Percentiles rank a stretch among this genome's conserved stretches.
These are phyloP conservation scores for Cheiracanthium punctorium DNA, from an alignment of 2,888 invertebrate species.

Conservation along the genomic window DNA sequence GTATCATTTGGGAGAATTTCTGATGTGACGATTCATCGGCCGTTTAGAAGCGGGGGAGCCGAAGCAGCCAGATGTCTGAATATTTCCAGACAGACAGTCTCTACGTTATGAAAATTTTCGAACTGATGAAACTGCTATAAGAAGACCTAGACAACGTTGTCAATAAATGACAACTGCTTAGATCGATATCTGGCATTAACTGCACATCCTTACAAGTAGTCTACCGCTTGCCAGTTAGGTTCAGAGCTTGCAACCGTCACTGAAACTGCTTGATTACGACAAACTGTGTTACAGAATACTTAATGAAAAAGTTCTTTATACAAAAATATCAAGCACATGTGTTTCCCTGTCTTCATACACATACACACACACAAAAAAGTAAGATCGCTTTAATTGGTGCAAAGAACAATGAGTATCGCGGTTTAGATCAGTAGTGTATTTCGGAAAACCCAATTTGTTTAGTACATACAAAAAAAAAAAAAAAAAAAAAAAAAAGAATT, in stretches of 20 bases:
- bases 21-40: not conserved
- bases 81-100: conserved; percentile 12
- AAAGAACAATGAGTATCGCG: too few species aligned
- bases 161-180: not conserved
- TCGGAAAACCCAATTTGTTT: too few species aligned
- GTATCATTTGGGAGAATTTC: not conserved
- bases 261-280: not conserved
- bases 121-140: conserved; percentile 6
- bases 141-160: not conserved
- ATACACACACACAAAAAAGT: too few species aligned
- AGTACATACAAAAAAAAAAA: too few species aligned
- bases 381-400: too few species aligned
- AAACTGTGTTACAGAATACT: too few species aligned
- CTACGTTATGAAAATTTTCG: not conserved
- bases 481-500: too few species aligned
- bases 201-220: not conserved
- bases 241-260: conserved; percentile 6
- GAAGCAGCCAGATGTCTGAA: conserved; percentile 7
- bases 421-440: too few species aligned
- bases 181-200: conserved; percentile 14
- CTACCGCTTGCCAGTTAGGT: not conserved
- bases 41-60: not conserved
- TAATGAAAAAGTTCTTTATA: too few species aligned
- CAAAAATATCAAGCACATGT: too few species aligned
- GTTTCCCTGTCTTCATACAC: too few species aligned